These are phyloP conservation scores for Lagodon rhomboides DNA, from an alignment of 2,797 vertebrate species.

Conservation along the genomic window DNA sequence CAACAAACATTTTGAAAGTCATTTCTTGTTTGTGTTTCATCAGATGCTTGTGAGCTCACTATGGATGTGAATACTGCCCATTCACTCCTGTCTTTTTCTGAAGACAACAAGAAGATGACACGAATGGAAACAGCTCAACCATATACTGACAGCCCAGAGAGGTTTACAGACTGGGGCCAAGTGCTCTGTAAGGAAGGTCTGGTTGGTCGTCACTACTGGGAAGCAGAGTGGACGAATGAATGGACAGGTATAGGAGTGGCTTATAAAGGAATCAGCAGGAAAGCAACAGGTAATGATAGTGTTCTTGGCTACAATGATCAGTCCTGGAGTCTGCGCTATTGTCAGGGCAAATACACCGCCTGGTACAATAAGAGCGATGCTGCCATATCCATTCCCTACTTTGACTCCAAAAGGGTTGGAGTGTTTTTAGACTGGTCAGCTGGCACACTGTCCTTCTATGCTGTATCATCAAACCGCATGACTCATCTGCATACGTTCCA, in stretches of 20 bases:
- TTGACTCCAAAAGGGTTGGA: slow-evolving; percentile 27
- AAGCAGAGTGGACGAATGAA: slow-evolving; percentile 44
- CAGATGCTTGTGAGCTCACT: slow-evolving; percentile 39
- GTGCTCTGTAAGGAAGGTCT: slow-evolving; percentile 43
- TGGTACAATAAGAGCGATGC: slow-evolving; percentile 20
- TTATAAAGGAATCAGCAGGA: slow-evolving; percentile 43
- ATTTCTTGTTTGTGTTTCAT: background rate
- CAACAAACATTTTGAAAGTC: background rate
- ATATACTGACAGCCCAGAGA: slow-evolving; percentile 45
- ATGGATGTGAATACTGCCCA: slow-evolving; percentile 42
- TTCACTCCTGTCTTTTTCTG: slow-evolving; percentile 20
- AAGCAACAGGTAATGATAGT: slow-evolving; percentile 19
- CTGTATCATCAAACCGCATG: slow-evolving; percentile 31
- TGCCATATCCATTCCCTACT: slow-evolving; percentile 14
- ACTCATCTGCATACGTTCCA: slow-evolving; percentile 52
- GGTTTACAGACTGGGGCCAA: slow-evolving; percentile 58
- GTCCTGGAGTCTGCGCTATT: slow-evolving; percentile 55
- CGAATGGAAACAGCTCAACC: slow-evolving; percentile 18
- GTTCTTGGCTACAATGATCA: slow-evolving; percentile 45
- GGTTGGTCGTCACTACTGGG: slow-evolving; percentile 39
- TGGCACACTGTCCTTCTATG: slow-evolving; percentile 49
- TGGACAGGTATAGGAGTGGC: slow-evolving; percentile 26
- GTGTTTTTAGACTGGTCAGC: slow-evolving; percentile 55
- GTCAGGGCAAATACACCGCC: background rate
- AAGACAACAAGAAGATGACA: slow-evolving; percentile 20